Base-by-base conservation (phyloP, 2,797 vertebrate species). In the Orestias chungarensis region DNA sequence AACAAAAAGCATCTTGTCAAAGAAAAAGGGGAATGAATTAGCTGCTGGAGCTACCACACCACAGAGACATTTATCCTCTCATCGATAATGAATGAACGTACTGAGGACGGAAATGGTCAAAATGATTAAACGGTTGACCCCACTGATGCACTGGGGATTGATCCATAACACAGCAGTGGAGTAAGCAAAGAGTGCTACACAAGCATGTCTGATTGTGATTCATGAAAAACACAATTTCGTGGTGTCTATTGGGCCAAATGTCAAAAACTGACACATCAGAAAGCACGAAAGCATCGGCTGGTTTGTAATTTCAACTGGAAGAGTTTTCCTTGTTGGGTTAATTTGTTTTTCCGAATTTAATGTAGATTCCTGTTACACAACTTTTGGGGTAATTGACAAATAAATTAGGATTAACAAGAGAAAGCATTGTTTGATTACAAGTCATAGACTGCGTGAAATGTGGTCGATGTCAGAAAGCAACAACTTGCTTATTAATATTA, bases 11-110 rank as follows among this genome's bases (percentile, higher is more conserved):
- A 59, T 75, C 65, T 66, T 73, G 78, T 84, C 81, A 75, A 20
- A 23, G 42, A 20, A 20, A 43, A 29, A 15, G 49, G 57, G 38
- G 47, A 27, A 52, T 69, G 77, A 84, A 67, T 78, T 75, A 82
- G 86, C 46, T 61, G 64, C 74, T 76, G 70, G 74, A 75, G 78
- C 70, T 44, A 70, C 76, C 73, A 33, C 23, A 54, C 77, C 71
- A 70, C 62, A 61, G 83, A 84, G 82, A 81, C 82, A 83, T 87
- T 90, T 82, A 86, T 79, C 75, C 76, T 57, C 82, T 86, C 81
- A 87, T 90, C 82, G 84, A 87, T 87, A 86, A 85, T 85, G 79
- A 77, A 89, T 89, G 79, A 88, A 88, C 71, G 77, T 57, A 81
- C 68, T 77, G 20, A 44, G 78, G 80, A 80, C 81, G 44, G 76